Evolutionary conservation across 1,140 invertebrate species (phyloP).

Genomic region (Solenopsis fugax): DNA sequence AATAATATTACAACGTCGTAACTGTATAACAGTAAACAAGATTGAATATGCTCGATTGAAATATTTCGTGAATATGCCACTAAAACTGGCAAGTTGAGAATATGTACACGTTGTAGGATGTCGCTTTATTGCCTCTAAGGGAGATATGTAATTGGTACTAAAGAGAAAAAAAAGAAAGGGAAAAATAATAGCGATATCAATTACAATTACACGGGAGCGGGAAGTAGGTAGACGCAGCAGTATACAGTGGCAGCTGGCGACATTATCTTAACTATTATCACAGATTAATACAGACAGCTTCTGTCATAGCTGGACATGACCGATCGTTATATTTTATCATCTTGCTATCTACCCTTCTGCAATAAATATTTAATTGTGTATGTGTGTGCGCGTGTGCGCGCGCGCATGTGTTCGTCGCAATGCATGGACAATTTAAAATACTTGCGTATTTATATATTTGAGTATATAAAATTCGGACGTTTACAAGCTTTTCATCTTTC

Average conservation of each 20-base stretch:
- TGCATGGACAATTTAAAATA: constrained; percentile 48
- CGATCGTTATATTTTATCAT: constrained; percentile 73
- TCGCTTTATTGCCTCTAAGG: constrained; percentile 72
- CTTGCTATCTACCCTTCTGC: constrained; percentile 67
- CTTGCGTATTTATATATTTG: constrained; percentile 4
- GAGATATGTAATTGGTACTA: constrained; percentile 67
- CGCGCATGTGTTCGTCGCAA: not conserved
- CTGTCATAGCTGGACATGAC: constrained; percentile 82
- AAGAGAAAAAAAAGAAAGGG: constrained; percentile 51
- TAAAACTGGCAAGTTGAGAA: constrained; percentile 81
- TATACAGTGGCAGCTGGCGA: constrained; percentile 81
- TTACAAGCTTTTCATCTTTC: constrained; percentile 17
- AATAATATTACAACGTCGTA: constrained; percentile 82
- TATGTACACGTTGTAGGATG: constrained; percentile 73
- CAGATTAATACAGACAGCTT: constrained; percentile 85
- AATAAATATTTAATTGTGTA: constrained; percentile 42
- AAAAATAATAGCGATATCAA: constrained; percentile 66
- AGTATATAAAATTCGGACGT: constrained; percentile 52
- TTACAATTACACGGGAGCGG: constrained; percentile 57
- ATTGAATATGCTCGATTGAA: constrained; percentile 82
- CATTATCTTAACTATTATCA: constrained; percentile 85
- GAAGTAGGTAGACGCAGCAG: constrained; percentile 75
- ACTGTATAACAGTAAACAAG: constrained; percentile 83
- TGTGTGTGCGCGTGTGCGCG: not conserved
- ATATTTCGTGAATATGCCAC: constrained; percentile 79